Conservation (phyloP, 2,888 invertebrate genomes). For the Urechis unicinctus region DNA sequence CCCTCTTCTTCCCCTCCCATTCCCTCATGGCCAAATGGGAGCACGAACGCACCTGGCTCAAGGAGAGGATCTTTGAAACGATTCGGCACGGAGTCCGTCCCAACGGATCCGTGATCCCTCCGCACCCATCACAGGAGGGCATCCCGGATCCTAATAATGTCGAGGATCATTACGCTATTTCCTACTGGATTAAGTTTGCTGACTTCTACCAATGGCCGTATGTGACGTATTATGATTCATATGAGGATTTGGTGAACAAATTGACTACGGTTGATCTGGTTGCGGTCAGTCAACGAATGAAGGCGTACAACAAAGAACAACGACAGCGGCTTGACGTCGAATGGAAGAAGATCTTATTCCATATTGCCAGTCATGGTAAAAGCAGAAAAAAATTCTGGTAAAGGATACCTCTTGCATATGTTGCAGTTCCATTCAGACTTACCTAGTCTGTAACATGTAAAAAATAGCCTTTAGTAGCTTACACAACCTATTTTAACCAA, state of each 20-base stretch:
- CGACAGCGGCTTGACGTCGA: background rate
- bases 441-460: no score
- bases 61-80: background rate
- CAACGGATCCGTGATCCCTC: conserved; percentile 32
- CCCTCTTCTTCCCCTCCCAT: conserved; percentile 1
- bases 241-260: conserved; percentile 3
- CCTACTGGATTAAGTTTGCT: conserved; percentile 3
- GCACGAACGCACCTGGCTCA: background rate
- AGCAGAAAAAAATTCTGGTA: no score
- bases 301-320: background rate
- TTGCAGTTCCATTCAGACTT: no score
- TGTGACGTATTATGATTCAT: background rate
- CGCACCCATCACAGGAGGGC: conserved; percentile 16
- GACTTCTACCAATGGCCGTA: conserved; percentile 6
- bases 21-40: background rate
- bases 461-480: no score
- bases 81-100: background rate
- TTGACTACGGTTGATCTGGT: background rate
- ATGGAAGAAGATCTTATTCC: background rate
- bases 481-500: no score
- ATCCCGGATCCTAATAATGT: background rate
- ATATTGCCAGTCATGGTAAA: no score
- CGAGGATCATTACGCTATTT: background rate
- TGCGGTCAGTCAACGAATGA: background rate
- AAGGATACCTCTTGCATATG: no score